These are phyloP conservation scores for Drosophila ficusphila DNA, from an alignment of 1,140 invertebrate genomes.

Conservation along the genomic window DNA sequence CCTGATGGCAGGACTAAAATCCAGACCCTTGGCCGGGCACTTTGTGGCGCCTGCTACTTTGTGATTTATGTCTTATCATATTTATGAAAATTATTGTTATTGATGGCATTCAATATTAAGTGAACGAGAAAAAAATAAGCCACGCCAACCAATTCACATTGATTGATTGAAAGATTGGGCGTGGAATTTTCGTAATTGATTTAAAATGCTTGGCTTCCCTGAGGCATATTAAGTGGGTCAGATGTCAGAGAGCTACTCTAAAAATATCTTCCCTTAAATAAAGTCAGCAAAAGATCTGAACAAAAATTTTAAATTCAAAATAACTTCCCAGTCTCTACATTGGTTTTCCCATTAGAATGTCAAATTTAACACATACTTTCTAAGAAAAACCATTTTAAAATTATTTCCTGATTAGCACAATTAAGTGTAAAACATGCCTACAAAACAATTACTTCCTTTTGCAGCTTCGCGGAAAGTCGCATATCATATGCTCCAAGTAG, in stretches of 20 bases:
- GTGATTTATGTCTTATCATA: conserved; percentile 82
- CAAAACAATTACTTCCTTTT: conserved; percentile 2
- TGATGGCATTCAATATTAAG: conserved; percentile 79
- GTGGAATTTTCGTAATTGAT: conserved; percentile 65
- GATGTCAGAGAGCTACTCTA: background rate
- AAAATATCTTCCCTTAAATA: background rate
- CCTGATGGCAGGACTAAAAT: conserved; percentile 16
- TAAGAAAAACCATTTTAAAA: background rate
- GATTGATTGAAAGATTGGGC: conserved; percentile 72
- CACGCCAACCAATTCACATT: conserved; percentile 32
- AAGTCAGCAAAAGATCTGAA: background rate
- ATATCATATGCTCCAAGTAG: conserved; percentile 27
- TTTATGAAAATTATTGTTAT: conserved; percentile 82
- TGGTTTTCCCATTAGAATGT: too few species aligned
- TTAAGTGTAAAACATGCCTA: background rate
- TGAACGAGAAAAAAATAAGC: conserved; percentile 16
- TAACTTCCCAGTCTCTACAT: too few species aligned
- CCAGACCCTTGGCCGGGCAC: conserved; percentile 45
- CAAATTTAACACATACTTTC: background rate
- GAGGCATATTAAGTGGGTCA: conserved; percentile 18
- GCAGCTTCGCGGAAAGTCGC: background rate
- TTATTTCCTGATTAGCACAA: background rate
- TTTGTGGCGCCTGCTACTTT: conserved; percentile 74
- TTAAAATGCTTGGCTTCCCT: conserved; percentile 51
- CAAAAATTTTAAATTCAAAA: too few species aligned